A percentile compares a stretch with the other conserved stretches of the same genome.
Evolutionary conservation across 2,888 invertebrate genomes (phyloP).

Genomic region (Syrphus vitripennis): DNA sequence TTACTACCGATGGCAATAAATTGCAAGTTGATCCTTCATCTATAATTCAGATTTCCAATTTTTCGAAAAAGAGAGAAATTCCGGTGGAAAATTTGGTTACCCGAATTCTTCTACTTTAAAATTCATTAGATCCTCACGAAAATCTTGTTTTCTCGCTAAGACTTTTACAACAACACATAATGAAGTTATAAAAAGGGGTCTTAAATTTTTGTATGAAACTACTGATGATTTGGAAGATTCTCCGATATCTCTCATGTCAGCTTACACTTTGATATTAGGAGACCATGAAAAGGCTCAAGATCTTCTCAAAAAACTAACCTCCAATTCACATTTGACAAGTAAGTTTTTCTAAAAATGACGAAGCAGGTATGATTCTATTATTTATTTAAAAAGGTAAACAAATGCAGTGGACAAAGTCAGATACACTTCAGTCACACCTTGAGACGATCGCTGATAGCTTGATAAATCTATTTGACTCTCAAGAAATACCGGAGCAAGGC

Average conservation of each 20-base stretch:
- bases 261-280: constrained; percentile 12
- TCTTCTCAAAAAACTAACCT: not conserved
- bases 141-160: too few relatives aligned
- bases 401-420: not conserved
- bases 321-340: not conserved
- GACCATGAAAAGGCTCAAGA: constrained; percentile 10
- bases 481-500: constrained; percentile 74
- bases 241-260: not conserved
- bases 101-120: too few relatives aligned
- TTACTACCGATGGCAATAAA: too few relatives aligned
- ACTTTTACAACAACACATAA: constrained; percentile 80
- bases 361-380: not conserved
- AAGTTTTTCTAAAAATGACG: not conserved
- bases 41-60: too few relatives aligned
- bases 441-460: constrained; percentile 76
- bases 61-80: too few relatives aligned
- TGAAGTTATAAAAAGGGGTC: constrained; percentile 86
- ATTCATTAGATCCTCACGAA: too few relatives aligned
- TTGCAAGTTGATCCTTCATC: too few relatives aligned
- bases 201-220: not conserved
- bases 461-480: constrained; percentile 76
- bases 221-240: constrained; percentile 3
- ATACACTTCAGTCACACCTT: constrained; percentile 48
- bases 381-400: not conserved
- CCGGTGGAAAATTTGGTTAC: too few relatives aligned